Base-by-base conservation (phyloP, 2,113 vertebrate genomes). In the Marcusenius ussheri region DNA sequence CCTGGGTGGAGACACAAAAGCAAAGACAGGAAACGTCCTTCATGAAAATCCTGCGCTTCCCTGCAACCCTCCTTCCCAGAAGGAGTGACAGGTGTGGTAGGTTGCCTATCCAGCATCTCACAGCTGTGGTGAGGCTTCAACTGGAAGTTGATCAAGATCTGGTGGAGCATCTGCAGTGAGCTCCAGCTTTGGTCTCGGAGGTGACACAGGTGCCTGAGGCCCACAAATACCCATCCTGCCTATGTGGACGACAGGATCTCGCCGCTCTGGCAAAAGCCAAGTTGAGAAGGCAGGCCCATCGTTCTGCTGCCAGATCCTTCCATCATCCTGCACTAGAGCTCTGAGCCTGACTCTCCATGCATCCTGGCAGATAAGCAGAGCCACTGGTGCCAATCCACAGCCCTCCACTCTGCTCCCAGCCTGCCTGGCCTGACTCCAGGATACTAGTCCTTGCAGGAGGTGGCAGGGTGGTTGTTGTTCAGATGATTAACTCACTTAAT, bases 1-100 rank as follows among this genome's bases (percentile, higher is more conserved):
- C 93, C 93, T 92, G 92, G 93, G 93, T 94, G 94, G 94, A 92
- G 91, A 7, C 66, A 89, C 53, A 94, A 94, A 51, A 74, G 15
- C 13, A 80, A 90, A 90, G 7, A 58, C 24, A 92, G 9, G 92
- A 31, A 17, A 1, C 24, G 10, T 45, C 89, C 90, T 83, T 92
- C 70, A 89, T 88, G 92, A 45, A n/a, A 45, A 5, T 27, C 45
- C 46, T 24, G 11, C 15, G 21, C n/a, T 47, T n/a, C 45, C 47
- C 47, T 50, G 45, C n/a, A 3, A n/a, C 83, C 5, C 0, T n/a
- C 46, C 24, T 10, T 13, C 47, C 50, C 83, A 50, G 46, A 85
- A 50, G n/a, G 45, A 85, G n/a, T 47, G 21, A 19, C 45, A 49
- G 47, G 83, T 47, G 24, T 49, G 83, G 45, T 49, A 86, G 24